Evolutionary conservation across 2,113 vertebrate species (phyloP).

Genomic region (Calonectris borealis): DNA sequence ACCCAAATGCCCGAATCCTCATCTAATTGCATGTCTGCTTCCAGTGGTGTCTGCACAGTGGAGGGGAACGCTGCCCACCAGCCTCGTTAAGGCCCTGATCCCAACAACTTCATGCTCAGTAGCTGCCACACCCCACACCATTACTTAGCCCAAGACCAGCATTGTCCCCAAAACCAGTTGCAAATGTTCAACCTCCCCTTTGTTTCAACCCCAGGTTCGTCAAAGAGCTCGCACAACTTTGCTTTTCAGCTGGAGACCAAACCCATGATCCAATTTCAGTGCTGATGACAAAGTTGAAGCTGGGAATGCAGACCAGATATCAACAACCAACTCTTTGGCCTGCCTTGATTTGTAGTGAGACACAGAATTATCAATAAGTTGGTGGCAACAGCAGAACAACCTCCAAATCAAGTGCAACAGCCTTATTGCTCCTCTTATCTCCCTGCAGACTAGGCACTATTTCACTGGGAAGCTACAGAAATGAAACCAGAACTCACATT

Average conservation of each 20-base stretch:
- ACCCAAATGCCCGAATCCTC: fast-evolving
- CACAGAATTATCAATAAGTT: constrained; percentile 36
- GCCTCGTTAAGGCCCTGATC: neutral
- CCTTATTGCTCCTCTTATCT: constrained; percentile 24
- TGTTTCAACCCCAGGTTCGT: neutral
- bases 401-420: constrained; percentile 28
- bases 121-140: neutral
- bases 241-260: neutral
- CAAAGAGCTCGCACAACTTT: neutral
- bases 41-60: fast-evolving
- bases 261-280: neutral
- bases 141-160: neutral
- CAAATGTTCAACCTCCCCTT: fast-evolving
- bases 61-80: fast-evolving
- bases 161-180: fast-evolving
- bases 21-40: fast-evolving
- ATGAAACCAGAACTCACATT: neutral
- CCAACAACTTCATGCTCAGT: neutral
- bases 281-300: neutral
- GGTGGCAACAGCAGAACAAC: constrained; percentile 21
- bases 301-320: neutral
- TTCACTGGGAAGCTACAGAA: neutral
- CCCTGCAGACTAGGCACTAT: neutral
- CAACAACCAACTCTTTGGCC: neutral
- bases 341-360: neutral